Percentiles rank a stretch among this genome's conserved stretches.
Evolutionary conservation across 2,113 vertebrate species (phyloP).

Genomic region (Scartelaos histophorus): DNA sequence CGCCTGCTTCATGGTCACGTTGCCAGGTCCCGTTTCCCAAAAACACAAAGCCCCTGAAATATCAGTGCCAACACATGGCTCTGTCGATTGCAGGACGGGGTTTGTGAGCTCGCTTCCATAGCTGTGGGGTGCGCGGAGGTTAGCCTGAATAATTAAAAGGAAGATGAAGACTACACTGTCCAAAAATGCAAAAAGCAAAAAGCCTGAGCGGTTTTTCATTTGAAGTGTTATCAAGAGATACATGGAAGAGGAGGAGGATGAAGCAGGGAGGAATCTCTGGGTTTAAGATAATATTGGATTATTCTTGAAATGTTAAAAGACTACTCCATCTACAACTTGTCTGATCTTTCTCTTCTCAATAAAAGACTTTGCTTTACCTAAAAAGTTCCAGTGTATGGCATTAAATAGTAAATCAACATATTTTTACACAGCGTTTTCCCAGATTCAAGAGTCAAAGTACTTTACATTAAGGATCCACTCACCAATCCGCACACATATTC

Average conservation of each 20-base stretch:
- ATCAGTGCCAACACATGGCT: constrained; percentile 65
- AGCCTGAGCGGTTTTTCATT: constrained; percentile 39
- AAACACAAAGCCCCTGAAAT: constrained; percentile 71
- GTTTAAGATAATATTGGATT: no score
- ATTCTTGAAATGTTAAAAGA: no score
- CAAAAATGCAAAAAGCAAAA: constrained; percentile 55
- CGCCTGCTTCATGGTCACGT: constrained; percentile 31
- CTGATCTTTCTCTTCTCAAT: no score
- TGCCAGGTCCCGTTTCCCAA: constrained; percentile 51
- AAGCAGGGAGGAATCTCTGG: neutral
- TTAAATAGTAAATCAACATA: no score
- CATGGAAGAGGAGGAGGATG: neutral
- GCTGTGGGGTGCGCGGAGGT: constrained; percentile 62
- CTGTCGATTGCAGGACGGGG: constrained; percentile 50
- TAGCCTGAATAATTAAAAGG: constrained; percentile 72
- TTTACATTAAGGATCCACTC: no score
- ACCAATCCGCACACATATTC: no score
- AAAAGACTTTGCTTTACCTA: no score
- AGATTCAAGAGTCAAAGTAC: no score
- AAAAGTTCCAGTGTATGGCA: no score
- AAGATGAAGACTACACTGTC: constrained; percentile 38
- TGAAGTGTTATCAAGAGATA: constrained; percentile 21
- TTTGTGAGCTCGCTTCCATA: constrained; percentile 44
- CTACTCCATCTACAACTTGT: no score
- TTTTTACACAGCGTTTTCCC: no score